Evolutionary conservation across 2,888 invertebrate genomes (phyloP).

Genomic region (Campoletis raptor): DNA sequence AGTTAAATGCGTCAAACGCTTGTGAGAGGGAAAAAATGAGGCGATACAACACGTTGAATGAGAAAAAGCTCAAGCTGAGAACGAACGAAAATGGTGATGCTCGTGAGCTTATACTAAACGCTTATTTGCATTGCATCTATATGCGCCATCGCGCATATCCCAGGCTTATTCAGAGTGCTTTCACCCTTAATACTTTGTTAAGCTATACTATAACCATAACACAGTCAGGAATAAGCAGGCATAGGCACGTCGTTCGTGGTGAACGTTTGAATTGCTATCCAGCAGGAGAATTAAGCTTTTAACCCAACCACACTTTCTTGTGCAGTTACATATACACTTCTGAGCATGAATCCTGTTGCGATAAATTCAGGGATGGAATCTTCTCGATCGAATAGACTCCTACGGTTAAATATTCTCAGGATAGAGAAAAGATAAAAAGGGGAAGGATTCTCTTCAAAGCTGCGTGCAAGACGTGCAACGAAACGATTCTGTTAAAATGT

Average conservation of each 20-base stretch:
- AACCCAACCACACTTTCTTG: neutral
- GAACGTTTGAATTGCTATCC: conserved; percentile 37
- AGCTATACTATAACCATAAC: conserved; percentile 54
- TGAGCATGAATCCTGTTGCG: conserved; percentile 15
- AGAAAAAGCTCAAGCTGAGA: conserved; percentile 10
- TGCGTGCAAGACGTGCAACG: neutral
- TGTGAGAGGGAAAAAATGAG: neutral
- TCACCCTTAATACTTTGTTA: conserved; percentile 79
- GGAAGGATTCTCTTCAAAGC: neutral
- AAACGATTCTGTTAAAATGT: conserved; percentile 33
- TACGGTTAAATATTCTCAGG: conserved; percentile 32
- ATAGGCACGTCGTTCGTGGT: conserved; percentile 46
- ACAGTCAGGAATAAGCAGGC: conserved; percentile 42
- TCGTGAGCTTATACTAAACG: conserved; percentile 80
- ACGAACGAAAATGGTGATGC: conserved; percentile 72
- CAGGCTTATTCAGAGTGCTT: conserved; percentile 80
- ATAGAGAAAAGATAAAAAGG: conserved; percentile 2
- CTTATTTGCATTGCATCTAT: conserved; percentile 83
- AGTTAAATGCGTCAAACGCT: neutral
- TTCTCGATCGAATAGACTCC: conserved; percentile 16
- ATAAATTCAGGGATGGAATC: conserved; percentile 39
- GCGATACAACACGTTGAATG: neutral
- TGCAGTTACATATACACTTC: conserved; percentile 8
- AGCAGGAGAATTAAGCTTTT: conserved; percentile 41
- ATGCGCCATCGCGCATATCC: conserved; percentile 82